Conservation (phyloP, 2,113 vertebrate genomes). For the Scolopax mira region DNA sequence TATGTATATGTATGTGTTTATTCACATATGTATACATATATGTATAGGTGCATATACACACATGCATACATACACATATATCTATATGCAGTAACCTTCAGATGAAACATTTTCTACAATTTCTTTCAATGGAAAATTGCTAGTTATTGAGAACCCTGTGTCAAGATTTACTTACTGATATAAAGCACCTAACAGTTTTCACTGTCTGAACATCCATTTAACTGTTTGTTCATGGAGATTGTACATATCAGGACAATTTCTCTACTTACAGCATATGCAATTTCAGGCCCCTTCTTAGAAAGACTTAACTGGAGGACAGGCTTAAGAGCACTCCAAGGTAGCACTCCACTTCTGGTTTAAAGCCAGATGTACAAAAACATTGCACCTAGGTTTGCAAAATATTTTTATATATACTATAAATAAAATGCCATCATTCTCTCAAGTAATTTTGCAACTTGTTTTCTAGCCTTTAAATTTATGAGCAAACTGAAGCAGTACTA, state of each 20-base stretch:
- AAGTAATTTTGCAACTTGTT: not conserved
- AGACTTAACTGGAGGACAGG: not conserved
- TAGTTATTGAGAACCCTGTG: not conserved
- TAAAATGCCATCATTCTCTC: not conserved
- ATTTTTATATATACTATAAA: not conserved
- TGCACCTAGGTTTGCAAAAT: not conserved
- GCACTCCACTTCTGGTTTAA: not conserved
- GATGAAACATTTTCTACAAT: not conserved
- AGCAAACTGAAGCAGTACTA: not conserved
- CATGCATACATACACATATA: rapidly evolving
- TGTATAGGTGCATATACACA: not conserved
- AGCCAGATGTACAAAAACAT: not conserved
- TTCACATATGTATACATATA: not conserved
- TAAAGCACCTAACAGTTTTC: not conserved
- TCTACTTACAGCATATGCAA: not conserved
- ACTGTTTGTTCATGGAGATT: not conserved
- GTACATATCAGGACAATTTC: not conserved
- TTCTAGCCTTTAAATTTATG: not conserved
- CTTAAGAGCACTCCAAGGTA: not conserved
- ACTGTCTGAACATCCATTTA: not conserved
- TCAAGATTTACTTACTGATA: not conserved
- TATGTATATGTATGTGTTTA: too few species aligned
- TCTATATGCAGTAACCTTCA: not conserved
- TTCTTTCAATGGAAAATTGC: not conserved
- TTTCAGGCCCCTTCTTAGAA: not conserved